phyloP scores from a whole-genome alignment of 1,140 invertebrate species.

The Anadara kagoshimensis region DNA sequence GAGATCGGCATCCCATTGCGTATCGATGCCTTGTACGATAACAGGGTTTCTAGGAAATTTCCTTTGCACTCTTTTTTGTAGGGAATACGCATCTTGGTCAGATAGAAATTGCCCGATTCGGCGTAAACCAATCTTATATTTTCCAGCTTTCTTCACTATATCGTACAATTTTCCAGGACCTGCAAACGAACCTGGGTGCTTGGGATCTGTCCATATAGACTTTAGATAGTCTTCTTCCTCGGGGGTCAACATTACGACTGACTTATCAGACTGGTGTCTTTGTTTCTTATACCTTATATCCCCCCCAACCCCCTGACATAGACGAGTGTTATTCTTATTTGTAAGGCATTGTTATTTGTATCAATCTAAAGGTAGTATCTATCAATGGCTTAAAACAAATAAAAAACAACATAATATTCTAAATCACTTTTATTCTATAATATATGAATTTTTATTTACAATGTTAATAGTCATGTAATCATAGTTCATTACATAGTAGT shows the following conservation, averaged over 20 bases:
- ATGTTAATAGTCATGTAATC: no score
- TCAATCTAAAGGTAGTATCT: no score
- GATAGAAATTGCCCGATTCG: conserved; percentile 19
- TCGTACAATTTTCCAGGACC: conserved; percentile 11
- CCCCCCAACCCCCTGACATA: no score
- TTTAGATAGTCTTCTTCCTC: conserved; percentile 12
- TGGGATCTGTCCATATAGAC: conserved; percentile 9
- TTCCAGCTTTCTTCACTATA: conserved; percentile 10
- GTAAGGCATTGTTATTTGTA: no score
- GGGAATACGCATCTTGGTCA: conserved; percentile 10
- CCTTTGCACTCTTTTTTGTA: conserved; percentile 24
- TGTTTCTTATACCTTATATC: no score
- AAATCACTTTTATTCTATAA: no score
- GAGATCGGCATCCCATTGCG: conserved; percentile 4
- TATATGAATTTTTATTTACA: no score
- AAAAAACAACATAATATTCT: no score
- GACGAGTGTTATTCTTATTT: neutral
- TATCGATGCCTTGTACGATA: conserved; percentile 1
- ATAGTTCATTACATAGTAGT: no score
- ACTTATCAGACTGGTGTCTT: no score
- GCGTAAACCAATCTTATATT: conserved; percentile 15
- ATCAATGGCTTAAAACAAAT: no score
- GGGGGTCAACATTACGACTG: no score
- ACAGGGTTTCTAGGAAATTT: conserved; percentile 25
- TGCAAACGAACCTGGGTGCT: neutral